These are phyloP conservation scores for Brachymystax lenok DNA, from an alignment of 2,797 vertebrate genomes.

Conservation along the genomic window DNA sequence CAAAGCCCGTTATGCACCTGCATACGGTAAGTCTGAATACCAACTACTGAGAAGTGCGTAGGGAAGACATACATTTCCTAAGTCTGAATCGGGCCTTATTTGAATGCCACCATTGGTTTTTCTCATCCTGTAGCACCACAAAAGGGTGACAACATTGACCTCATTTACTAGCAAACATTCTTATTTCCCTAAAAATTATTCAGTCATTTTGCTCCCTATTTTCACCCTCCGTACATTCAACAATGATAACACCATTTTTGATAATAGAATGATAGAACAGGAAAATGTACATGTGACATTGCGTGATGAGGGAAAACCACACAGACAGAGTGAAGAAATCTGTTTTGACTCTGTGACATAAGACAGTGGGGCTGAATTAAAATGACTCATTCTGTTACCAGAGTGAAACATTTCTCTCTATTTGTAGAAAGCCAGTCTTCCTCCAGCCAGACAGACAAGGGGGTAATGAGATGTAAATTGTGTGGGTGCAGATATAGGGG, in stretches of 20 bases:
- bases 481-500: constrained; percentile 62
- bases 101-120: not conserved
- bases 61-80: too few species aligned
- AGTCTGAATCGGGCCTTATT: too few species aligned
- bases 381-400: too few species aligned
- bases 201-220: constrained; percentile 20
- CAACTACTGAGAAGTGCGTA: too few species aligned
- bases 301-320: constrained; percentile 26
- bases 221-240: too few species aligned
- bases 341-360: too few species aligned
- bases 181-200: not conserved
- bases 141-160: not conserved
- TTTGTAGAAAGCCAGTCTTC: constrained; percentile 67
- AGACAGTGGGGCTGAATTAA: too few species aligned
- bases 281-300: constrained; percentile 30
- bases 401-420: constrained; percentile 59
- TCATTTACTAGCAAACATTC: constrained; percentile 6
- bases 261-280: constrained; percentile 41
- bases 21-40: too few species aligned
- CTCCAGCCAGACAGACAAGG: constrained; percentile 49
- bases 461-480: constrained; percentile 79
- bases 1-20: too few species aligned
- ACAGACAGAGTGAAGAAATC: not conserved
- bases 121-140: too few species aligned
- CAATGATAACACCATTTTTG: not conserved